Evolutionary conservation across 2,113 vertebrate genomes (phyloP).

Genomic region (Gopherus flavomarginatus): DNA sequence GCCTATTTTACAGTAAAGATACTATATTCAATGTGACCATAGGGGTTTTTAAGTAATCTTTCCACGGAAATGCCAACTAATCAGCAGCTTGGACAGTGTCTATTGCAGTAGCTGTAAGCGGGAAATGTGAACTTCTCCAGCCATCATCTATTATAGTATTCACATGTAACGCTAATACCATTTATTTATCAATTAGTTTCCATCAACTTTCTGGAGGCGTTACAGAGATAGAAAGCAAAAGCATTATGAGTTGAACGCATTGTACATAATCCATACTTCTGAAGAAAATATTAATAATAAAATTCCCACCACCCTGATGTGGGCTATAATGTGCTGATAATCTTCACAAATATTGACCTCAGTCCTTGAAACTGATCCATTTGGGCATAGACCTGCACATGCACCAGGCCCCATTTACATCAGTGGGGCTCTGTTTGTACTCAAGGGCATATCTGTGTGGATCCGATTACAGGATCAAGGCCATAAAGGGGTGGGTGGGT

Average conservation of each 20-base stretch:
- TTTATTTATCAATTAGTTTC: not conserved
- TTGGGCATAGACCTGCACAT: not conserved
- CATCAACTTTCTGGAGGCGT: not conserved
- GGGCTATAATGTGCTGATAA: not conserved
- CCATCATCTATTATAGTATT: not conserved
- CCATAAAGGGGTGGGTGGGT: not conserved
- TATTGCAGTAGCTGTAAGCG: not conserved
- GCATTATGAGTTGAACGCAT: not conserved
- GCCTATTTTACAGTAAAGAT: not conserved
- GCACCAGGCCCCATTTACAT: not conserved
- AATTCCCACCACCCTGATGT: not conserved
- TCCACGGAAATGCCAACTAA: too few relatives aligned
- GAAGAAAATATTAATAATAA: not conserved
- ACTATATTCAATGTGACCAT: not conserved
- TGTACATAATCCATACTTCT: not conserved
- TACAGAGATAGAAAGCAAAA: not conserved
- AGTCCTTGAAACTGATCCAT: not conserved
- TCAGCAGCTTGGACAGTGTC: not conserved
- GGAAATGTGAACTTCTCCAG: not conserved
- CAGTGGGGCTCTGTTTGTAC: not conserved
- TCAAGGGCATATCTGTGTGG: not conserved
- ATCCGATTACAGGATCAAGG: not conserved
- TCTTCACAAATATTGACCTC: not conserved
- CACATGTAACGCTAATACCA: not conserved
- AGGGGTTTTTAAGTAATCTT: not conserved